These are phyloP conservation scores for Himalopsyche kuldschensis DNA, from an alignment of 2,888 invertebrate genomes.

Conservation along the genomic window DNA sequence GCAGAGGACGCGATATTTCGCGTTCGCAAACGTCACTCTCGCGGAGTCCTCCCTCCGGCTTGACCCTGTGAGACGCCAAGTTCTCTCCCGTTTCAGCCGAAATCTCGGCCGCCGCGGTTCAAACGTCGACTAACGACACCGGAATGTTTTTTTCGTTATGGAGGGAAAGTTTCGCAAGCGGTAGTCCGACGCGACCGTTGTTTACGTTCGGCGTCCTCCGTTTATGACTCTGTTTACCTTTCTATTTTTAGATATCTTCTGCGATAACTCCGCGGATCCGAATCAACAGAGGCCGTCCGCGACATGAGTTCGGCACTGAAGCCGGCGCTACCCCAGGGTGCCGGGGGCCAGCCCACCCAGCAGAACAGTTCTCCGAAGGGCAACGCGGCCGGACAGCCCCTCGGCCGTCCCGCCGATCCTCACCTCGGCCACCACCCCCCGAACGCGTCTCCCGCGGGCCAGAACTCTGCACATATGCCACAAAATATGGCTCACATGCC, in stretches of 20 bases:
- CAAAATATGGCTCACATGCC: constrained; percentile 43
- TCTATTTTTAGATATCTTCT: constrained; percentile 12
- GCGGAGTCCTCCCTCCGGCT: background rate
- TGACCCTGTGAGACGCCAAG: background rate
- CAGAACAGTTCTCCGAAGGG: constrained; percentile 48
- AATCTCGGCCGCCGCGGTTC: background rate
- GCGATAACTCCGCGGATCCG: constrained; percentile 7
- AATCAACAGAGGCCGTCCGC: constrained; percentile 39
- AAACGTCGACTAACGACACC: background rate
- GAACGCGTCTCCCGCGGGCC: constrained; percentile 40
- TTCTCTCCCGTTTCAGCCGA: background rate
- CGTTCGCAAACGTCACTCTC: constrained; percentile 12
- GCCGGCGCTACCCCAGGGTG: constrained; percentile 60
- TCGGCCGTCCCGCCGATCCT: constrained; percentile 17
- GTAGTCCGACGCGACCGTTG: constrained; percentile 10
- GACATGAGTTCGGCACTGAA: constrained; percentile 66
- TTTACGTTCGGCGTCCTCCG: constrained; percentile 26
- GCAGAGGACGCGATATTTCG: constrained; percentile 9
- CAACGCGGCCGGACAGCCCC: constrained; percentile 44
- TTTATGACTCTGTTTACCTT: constrained; percentile 18
- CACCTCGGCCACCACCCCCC: constrained; percentile 19
- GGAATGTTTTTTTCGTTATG: constrained; percentile 33
- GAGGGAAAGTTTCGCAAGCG: constrained; percentile 33
- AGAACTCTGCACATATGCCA: constrained; percentile 44
- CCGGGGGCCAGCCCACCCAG: constrained; percentile 50